These are phyloP conservation scores for Amiota mariae DNA, from an alignment of 2,888 invertebrate species.

Conservation along the genomic window DNA sequence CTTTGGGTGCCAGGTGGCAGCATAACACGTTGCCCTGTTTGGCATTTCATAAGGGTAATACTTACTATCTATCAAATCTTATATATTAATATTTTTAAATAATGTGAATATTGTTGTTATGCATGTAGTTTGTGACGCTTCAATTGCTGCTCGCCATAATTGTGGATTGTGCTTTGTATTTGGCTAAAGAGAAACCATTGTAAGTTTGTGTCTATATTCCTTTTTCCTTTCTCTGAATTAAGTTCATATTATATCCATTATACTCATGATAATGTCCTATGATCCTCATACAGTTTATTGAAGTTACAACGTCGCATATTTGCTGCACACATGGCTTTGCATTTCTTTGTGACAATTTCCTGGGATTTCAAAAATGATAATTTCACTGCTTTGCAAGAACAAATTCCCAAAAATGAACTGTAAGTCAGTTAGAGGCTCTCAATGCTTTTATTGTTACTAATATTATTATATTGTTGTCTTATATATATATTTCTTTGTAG, in stretches of 20 bases:
- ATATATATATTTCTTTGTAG: conserved; percentile 43
- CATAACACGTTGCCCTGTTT: conserved; percentile 76
- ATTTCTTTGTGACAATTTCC: conserved; percentile 83
- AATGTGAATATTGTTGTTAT: conserved; percentile 28
- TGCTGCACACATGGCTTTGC: conserved; percentile 81
- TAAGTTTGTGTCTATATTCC: conserved; percentile 70
- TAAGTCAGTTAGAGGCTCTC: conserved; percentile 30
- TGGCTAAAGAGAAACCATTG: conserved; percentile 83
- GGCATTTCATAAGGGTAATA: conserved; percentile 80
- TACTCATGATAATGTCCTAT: too few species aligned
- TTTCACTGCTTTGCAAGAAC: conserved; percentile 52
- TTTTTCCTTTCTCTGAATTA: not conserved
- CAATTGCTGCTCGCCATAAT: conserved; percentile 87
- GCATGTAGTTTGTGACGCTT: conserved; percentile 77
- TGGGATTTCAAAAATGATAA: conserved; percentile 85
- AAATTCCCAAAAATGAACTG: conserved; percentile 49
- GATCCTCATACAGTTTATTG: conserved; percentile 86
- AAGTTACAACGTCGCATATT: conserved; percentile 88
- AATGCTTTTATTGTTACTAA: not conserved
- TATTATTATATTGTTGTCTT: not conserved
- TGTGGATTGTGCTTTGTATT: conserved; percentile 79
- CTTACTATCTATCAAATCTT: not conserved
- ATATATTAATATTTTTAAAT: not conserved
- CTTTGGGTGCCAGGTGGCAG: conserved; percentile 80
- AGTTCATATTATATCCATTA: too few species aligned